Percentiles rank a stretch among this genome's conserved stretches.
These are phyloP conservation scores for Tenebrio molitor DNA, from an alignment of 1,140 invertebrate genomes.

Conservation along the genomic window DNA sequence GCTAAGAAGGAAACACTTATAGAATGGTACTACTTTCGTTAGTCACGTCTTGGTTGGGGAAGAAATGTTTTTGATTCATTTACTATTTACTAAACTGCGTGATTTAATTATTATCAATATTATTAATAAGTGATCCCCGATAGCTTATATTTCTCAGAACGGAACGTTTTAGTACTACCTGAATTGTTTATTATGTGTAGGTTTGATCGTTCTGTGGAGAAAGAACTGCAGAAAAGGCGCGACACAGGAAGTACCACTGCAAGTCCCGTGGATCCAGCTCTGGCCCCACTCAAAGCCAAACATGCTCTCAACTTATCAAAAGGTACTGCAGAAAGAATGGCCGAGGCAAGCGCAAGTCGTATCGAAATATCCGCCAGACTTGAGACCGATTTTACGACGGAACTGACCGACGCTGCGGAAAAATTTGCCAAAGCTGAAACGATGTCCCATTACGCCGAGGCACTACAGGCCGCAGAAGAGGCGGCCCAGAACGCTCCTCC, in stretches of 20 bases:
- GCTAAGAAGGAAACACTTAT: constrained; percentile 1
- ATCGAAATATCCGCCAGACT: constrained; percentile 60
- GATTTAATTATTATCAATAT: no score
- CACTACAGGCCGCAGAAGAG: constrained; percentile 65
- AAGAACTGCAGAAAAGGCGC: constrained; percentile 60
- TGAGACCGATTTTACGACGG: constrained; percentile 59
- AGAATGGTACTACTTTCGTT: constrained; percentile 13
- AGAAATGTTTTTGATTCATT: no score
- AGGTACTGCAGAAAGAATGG: constrained; percentile 51
- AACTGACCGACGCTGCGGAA: constrained; percentile 64
- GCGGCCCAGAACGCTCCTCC: constrained; percentile 64
- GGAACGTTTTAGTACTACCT: no score
- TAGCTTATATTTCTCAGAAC: no score
- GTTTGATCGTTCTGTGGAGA: constrained; percentile 63
- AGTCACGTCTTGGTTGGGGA: no score
- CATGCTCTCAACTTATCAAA: constrained; percentile 48
- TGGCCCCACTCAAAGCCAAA: constrained; percentile 16
- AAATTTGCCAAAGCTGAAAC: constrained; percentile 65
- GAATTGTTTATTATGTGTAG: constrained; percentile 8
- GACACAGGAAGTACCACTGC: background rate
- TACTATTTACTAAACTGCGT: no score
- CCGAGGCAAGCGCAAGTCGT: constrained; percentile 60
- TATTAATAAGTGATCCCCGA: no score
- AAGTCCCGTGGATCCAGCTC: constrained; percentile 30
- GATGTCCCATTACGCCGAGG: constrained; percentile 63